Conservation (phyloP, 37 sponge, comb jelly and placozoan species). For the Petrosia ficiformis region DNA sequence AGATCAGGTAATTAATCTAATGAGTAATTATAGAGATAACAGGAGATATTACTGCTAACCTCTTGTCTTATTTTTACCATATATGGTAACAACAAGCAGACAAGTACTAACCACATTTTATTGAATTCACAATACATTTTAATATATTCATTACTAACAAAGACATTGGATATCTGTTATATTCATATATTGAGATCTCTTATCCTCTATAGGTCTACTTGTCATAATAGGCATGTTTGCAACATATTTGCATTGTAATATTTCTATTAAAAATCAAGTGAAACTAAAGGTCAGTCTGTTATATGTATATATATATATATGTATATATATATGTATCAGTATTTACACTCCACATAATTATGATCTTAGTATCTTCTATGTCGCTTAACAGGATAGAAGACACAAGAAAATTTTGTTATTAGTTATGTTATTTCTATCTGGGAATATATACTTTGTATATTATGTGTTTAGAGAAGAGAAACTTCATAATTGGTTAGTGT, state of each 20-base stretch:
- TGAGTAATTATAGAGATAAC: no score
- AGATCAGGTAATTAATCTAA: slow-evolving; percentile 71
- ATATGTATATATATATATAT: neutral
- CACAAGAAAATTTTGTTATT: slow-evolving; percentile 30
- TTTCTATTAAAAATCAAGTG: slow-evolving; percentile 55
- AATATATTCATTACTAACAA: no score
- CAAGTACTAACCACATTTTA: no score
- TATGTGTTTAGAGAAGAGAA: slow-evolving; percentile 77
- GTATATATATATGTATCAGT: neutral
- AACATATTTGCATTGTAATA: slow-evolving; percentile 63
- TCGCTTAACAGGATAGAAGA: slow-evolving; percentile 53
- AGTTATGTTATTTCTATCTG: slow-evolving; percentile 65
- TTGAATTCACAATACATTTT: no score
- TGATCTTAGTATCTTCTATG: neutral
- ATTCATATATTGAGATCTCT: neutral
- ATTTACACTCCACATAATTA: no score
- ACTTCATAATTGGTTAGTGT: slow-evolving; percentile 77
- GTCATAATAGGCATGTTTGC: slow-evolving; percentile 74
- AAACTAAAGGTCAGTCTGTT: slow-evolving; percentile 50
- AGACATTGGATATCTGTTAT: neutral
- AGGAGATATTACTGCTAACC: no score
- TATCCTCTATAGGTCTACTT: slow-evolving; percentile 45
- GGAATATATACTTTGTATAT: slow-evolving; percentile 81
- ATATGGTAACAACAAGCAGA: no score
- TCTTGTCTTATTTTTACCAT: no score